phyloP scores from a whole-genome alignment of 2,113 vertebrate genomes.

The Notechis scutatus region DNA sequence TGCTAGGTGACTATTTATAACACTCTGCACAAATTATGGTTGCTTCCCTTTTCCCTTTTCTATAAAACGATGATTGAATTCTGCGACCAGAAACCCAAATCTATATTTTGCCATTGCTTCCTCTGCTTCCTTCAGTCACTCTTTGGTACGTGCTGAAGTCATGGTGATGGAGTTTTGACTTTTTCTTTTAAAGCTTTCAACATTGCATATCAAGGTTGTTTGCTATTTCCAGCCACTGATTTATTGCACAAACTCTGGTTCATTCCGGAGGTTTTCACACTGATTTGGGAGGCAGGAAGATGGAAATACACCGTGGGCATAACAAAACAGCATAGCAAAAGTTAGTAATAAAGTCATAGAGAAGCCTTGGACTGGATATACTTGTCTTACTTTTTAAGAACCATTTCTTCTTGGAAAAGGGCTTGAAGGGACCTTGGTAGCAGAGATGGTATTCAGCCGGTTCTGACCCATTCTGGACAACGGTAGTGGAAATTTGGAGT shows the following conservation, averaged over 20 bases:
- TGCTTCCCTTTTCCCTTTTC: neutral
- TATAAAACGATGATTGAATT: neutral
- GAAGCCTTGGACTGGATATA: neutral
- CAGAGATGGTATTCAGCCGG: too few relatives aligned
- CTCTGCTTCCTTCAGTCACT: neutral
- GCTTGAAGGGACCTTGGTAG: neutral
- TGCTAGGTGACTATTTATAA: neutral
- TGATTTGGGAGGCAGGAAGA: neutral
- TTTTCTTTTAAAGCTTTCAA: conserved; percentile 2
- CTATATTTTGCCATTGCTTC: neutral
- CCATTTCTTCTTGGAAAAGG: neutral
- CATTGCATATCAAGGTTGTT: neutral
- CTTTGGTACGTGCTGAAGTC: neutral
- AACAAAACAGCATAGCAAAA: neutral
- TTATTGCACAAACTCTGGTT: neutral
- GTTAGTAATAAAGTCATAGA: neutral
- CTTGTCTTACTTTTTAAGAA: neutral
- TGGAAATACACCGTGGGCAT: neutral
- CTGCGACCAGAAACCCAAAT: neutral
- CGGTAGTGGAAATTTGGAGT: too few relatives aligned
- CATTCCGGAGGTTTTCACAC: neutral
- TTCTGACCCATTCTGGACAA: too few relatives aligned
- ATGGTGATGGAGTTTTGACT: neutral
- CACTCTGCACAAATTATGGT: neutral
- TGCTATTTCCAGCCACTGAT: neutral